Base-by-base conservation (phyloP, 2,888 invertebrate species). In the Acleris cristana region DNA sequence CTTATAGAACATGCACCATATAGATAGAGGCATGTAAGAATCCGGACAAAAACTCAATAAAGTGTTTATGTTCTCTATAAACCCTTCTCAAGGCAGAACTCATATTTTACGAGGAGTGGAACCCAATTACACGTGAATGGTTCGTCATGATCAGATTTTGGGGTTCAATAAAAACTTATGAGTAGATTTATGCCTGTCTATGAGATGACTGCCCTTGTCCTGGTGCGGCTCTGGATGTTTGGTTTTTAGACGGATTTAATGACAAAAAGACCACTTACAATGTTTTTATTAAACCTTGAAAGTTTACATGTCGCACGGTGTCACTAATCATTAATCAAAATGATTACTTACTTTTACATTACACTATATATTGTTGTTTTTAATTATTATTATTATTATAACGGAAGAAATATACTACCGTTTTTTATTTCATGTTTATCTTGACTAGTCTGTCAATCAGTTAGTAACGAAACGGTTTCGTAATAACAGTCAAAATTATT, bases 101-200 rank as follows among this genome's bases (percentile, higher is more conserved):
- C 86, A 88, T 90, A 92, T 91, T 89, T 92, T 90, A 90, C 88
- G 84, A 81, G 84, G 72, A 85, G 84, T 84, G 86, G 88, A 89
- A 84, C 87, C 92, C 91, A 92, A 92, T 92, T 92, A 92, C 89
- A 84, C 80, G 76, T 88, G 85, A 88, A 91, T 88, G 90, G 89
- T 90, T 89, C 90, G 83, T 88, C 89, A 88, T 88, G 90, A 89
- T 87, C 91, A 86, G 83, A 87, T 89, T 90, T 88, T 85, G 81
- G 85, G 82, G 78, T 76, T 79, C 84, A 85, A 89, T 88, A 91
- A 92, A 90, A 87, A 79, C 77, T 83, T 82, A 82, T 76, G 75
- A 71, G 69, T 79, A 88, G 88, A 91, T 91, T 91, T 92, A 91
- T 89, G 76, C 70, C 78, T 79, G 72, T 74, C 84, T 87, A 87